A percentile compares a stretch with the other conserved stretches of the same genome.
These are phyloP conservation scores for Hyperoplus immaculatus DNA, from an alignment of 2,797 vertebrate species.

Conservation along the genomic window DNA sequence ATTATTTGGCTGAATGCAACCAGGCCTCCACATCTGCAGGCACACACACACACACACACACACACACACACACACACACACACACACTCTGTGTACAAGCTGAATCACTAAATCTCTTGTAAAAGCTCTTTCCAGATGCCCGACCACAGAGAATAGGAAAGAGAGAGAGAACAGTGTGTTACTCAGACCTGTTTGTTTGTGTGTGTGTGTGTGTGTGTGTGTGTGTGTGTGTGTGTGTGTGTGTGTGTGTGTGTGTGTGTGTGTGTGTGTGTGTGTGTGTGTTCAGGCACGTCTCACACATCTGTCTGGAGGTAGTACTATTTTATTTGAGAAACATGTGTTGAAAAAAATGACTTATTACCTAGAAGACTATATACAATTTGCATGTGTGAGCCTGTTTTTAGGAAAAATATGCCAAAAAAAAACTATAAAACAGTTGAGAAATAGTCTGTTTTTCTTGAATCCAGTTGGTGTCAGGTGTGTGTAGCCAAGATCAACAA, in stretches of 20 bases:
- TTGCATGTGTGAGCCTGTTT: too few species aligned
- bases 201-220: not conserved
- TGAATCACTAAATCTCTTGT: constrained; percentile 10
- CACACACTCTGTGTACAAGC: constrained; percentile 18
- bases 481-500: not conserved
- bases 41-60: constrained; percentile 4
- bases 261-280: too few species aligned
- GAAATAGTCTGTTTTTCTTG: not conserved
- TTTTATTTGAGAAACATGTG: too few species aligned
- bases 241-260: not conserved
- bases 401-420: too few species aligned
- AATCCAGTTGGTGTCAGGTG: not conserved
- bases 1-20: not conserved
- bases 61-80: constrained; percentile 13
- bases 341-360: too few species aligned
- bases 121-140: constrained; percentile 3
- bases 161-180: too few species aligned
- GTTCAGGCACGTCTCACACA: too few species aligned
- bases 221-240: not conserved
- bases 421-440: not conserved
- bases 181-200: too few species aligned
- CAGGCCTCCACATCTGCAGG: not conserved
- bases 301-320: too few species aligned
- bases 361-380: too few species aligned
- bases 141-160: too few species aligned